Base-by-base conservation (phyloP, 2,113 vertebrate species). In the Sinocyclocheilus anshuiensis region DNA sequence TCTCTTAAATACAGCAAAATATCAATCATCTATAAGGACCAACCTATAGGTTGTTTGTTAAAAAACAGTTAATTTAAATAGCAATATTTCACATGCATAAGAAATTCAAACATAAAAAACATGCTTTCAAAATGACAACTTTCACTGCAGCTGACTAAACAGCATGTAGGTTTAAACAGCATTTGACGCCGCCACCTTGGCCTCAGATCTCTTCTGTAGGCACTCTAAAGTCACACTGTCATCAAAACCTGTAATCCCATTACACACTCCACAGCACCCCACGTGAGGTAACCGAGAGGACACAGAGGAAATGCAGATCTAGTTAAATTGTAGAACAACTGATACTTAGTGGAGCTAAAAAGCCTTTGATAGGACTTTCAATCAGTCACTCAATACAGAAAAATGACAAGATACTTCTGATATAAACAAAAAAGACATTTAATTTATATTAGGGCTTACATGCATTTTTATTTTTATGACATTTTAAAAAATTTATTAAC, bases 231-330 rank as follows among this genome's bases (percentile, higher is more conserved):
- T 85, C 79, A 61, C 48, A 87, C 79, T 91, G 89, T 88, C 79
- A 88, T 67, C 88, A 83, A 12, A 76, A 75, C 88, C 36, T 85
- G 86, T 84, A 88, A 90, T 89, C 87, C 72, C 71, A 83, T 89
- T 88, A 90, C 83, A 72, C 65, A 80, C 50, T 53, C 84, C 81
- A 67, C 42, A 82, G 86, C 83, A 2, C 33, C 29, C 42, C 74
- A 29, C 24, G 26, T 77, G 24, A 77, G 24, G 48, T 33, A 33
- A 77, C 69, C 18, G 33, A 72, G 69, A 71, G 69, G 33, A 8
- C 33, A 1, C 16, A 8, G 18, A 10, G 69, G 33, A 22, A 72
- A 39, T 39, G 69, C 76, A 77, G 45, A 77, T 77, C 75, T 77
- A 55, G 45, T 33, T 48, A 77, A 53, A 77, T 18, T 18, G 42